Evolutionary conservation across 2,888 invertebrate species (phyloP), one percentile per base, ranked within the genome.

Genomic region (Scaptomyza caliginosa): DNA sequence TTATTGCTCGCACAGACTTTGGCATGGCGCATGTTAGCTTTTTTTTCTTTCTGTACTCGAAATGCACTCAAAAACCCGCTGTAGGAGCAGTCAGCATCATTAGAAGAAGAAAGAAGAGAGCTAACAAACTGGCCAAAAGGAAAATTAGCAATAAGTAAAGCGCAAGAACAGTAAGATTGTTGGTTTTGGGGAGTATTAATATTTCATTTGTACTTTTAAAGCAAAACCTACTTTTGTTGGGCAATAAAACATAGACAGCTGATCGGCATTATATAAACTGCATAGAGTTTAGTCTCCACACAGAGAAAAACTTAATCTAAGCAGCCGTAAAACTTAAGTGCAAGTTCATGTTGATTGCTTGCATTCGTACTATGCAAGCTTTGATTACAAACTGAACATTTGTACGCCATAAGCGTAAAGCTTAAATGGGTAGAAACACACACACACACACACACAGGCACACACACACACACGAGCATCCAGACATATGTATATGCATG

Each of bases 1-100:
- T 34, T 21, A n/a, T 4, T 21, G 21, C 21, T 21, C 21, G 2
- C 23, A 24, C 24, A 39, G 48, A 54, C 30, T 64, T 21, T 58
- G 72, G 68, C 77, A 72, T 68, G n/a, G n/a, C n/a, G n/a, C n/a
- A n/a, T n/a, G n/a, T n/a, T n/a, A n/a, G n/a, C n/a, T n/a, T n/a
- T n/a, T n/a, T n/a, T n/a, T n/a, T n/a, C n/a, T 54, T 42, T 28
- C 38, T 28, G 8, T 23, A 11, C 16, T 48, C 23, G 21, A 3
- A 26, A 13, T 57, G n/a, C 16, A 11, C 49, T 67, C 11, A 24
- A n/a, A 24, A 38, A 45, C 8, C 8, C 10, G 26, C 30, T 30
- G 4, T 3, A 4, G 30, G n/a, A 43, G 28, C 7, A 4, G 10
- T 3, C 26, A 26, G 3, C 7, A 26, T 26, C 26, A 26, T 30